Base-by-base conservation (phyloP, 2,113 vertebrate genomes). In the Cyprinodon tularosa region DNA sequence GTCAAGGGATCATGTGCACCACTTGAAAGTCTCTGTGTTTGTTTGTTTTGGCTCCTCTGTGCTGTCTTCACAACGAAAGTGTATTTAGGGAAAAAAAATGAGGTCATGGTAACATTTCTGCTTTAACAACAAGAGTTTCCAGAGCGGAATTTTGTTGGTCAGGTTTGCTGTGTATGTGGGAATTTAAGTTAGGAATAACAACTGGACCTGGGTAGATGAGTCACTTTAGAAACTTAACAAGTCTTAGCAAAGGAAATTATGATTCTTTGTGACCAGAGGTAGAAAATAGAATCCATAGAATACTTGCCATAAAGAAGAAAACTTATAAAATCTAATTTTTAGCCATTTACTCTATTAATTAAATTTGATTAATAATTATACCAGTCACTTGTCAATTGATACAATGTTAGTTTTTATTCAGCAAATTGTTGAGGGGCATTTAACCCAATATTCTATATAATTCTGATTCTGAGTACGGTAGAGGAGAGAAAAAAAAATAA, bases 1-100 rank as follows among this genome's bases (percentile, higher is more conserved):
- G 17, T 74, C 78, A 76, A n/a, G 82, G 80, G 80, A 78, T 72
- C 42, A 14, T 45, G 63, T 74, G 67, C 15, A 68, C n/a, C 69
- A 37, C 10, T 64, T 60, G 64, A 53, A 42, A 39, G 59, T 72
- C 44, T 10, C 4, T 47, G 62, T 15, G 13, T 53, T 66, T 70
- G 47, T 68, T 68, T 68, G 62, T 64, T 76, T 47, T 37, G 15
- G 6, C 62, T 62, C 7, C 38, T 42, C 17, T 66, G 37, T 39
- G 45, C 15, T 1, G n/a, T n/a, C 40, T 37, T 57, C 9, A 4
- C 38, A 72, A n/a, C 64, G 36, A 14, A n/a, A 71, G 37, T 44
- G 47, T 4, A 3, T 38, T 3, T 29, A 29, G 29, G 22, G 37
- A 64, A 42, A 78, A 48, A 44, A 81, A 22, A 50, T 47, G 14